Evolutionary conservation across 2,797 vertebrate genomes (phyloP).

Genomic region (Crypturellus tataupa): DNA sequence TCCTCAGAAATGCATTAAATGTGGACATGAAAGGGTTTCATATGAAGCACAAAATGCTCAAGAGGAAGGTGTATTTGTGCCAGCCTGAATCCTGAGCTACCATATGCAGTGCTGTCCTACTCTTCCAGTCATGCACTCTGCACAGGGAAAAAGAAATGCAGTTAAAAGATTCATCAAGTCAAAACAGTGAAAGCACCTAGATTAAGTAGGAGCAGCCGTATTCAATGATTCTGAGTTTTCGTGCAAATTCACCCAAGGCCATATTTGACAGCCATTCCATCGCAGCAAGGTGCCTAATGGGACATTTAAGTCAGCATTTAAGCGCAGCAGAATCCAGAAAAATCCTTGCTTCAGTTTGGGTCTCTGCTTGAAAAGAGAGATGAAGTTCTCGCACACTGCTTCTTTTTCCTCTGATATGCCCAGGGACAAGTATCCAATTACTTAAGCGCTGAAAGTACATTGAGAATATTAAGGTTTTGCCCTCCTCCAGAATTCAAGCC

Average conservation of each 20-base stretch:
- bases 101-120: not conserved
- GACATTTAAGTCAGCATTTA: not conserved
- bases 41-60: not conserved
- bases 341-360: not conserved
- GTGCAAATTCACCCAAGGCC: not conserved
- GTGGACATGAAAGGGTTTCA: not conserved
- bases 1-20: not conserved
- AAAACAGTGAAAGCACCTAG: not conserved
- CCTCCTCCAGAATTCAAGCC: not conserved
- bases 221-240: not conserved
- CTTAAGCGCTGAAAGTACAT: not conserved
- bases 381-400: not conserved
- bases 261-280: not conserved
- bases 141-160: not conserved
- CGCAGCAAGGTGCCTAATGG: fast-evolving
- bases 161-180: not conserved
- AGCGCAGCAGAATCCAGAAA: not conserved
- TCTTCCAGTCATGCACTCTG: not conserved
- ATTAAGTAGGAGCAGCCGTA: not conserved
- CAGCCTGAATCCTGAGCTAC: not conserved
- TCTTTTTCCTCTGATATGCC: not conserved
- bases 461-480: not conserved
- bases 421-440: not conserved
- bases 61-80: not conserved
- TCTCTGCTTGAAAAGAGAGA: not conserved